Conservation (phyloP, 2,113 vertebrate genomes). For the Chascanopsetta lugubris region DNA sequence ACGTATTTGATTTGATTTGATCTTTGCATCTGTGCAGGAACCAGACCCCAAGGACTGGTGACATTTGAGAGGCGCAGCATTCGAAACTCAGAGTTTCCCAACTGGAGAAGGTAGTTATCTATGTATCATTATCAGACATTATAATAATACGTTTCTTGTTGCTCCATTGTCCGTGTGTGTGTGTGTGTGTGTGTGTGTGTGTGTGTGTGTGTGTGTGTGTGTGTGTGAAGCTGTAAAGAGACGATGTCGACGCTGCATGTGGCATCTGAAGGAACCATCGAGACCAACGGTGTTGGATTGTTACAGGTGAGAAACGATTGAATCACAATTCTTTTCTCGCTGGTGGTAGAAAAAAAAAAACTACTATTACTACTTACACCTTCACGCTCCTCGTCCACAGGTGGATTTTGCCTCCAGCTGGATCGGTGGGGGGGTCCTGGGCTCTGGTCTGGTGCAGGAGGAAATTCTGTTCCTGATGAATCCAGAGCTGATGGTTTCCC, state of each 20-base stretch:
- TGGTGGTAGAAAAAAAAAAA: too few relatives aligned
- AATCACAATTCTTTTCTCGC: too few relatives aligned
- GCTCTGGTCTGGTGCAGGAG: slow-evolving; percentile 77
- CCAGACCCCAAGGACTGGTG: slow-evolving; percentile 64
- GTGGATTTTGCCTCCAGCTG: slow-evolving; percentile 76
- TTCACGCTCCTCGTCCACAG: too few relatives aligned
- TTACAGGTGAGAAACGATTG: slow-evolving; percentile 79
- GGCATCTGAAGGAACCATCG: slow-evolving; percentile 64
- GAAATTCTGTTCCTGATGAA: slow-evolving; percentile 80
- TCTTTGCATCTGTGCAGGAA: slow-evolving; percentile 28
- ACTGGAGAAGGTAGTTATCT: slow-evolving; percentile 62
- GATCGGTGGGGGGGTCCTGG: slow-evolving; percentile 78
- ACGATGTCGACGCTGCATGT: slow-evolving; percentile 62
- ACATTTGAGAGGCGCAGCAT: slow-evolving; percentile 74
- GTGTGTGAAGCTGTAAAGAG: neutral
- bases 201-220: too few relatives aligned
- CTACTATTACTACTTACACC: too few relatives aligned
- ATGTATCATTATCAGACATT: too few relatives aligned
- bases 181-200: too few relatives aligned
- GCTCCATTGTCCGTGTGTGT: too few relatives aligned
- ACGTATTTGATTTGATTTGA: rapidly evolving
- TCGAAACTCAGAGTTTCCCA: rapidly evolving
- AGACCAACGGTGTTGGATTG: slow-evolving; percentile 64
- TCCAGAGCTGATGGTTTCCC: slow-evolving; percentile 79
- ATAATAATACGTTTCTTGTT: too few relatives aligned